These are phyloP conservation scores for Nasua narica DNA, from an alignment of 2,797 vertebrate species.

Conservation along the genomic window DNA sequence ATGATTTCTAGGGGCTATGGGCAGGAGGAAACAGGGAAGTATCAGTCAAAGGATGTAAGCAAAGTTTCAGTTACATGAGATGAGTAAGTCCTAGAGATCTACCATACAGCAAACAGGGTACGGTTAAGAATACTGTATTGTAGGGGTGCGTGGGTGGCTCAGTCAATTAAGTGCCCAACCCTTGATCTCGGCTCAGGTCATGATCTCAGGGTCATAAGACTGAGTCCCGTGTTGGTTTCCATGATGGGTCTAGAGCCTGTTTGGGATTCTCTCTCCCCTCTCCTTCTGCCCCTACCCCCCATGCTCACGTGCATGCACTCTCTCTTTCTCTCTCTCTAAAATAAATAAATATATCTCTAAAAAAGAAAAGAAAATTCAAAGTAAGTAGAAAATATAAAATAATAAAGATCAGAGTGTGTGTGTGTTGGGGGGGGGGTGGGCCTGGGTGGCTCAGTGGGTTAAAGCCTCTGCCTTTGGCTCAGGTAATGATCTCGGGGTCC, in stretches of 20 bases:
- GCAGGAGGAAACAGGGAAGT: background rate
- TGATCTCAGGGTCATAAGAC: background rate
- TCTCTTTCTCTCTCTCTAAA: too few species aligned
- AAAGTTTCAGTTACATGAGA: background rate
- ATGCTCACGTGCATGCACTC: too few species aligned
- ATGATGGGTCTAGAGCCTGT: background rate
- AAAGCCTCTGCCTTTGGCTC: too few species aligned
- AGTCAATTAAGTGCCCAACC: background rate
- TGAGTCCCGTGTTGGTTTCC: background rate
- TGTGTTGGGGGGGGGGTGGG: too few species aligned
- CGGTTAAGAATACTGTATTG: background rate
- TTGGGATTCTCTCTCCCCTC: background rate
- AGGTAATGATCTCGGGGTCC: too few species aligned
- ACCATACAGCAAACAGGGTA: background rate
- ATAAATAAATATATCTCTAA: too few species aligned
- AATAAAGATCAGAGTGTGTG: too few species aligned
- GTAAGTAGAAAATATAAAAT: too few species aligned
- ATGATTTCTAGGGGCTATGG: background rate
- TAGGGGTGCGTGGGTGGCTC: background rate
- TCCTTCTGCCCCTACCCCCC: background rate
- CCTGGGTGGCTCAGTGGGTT: too few species aligned
- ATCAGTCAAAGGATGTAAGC: background rate
- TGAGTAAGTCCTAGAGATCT: background rate
- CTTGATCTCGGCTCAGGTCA: background rate
- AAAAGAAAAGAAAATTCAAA: too few species aligned